Percentiles rank a stretch among this genome's conserved stretches.
Evolutionary conservation across 2,113 vertebrate genomes (phyloP).

Genomic region (Egretta garzetta): DNA sequence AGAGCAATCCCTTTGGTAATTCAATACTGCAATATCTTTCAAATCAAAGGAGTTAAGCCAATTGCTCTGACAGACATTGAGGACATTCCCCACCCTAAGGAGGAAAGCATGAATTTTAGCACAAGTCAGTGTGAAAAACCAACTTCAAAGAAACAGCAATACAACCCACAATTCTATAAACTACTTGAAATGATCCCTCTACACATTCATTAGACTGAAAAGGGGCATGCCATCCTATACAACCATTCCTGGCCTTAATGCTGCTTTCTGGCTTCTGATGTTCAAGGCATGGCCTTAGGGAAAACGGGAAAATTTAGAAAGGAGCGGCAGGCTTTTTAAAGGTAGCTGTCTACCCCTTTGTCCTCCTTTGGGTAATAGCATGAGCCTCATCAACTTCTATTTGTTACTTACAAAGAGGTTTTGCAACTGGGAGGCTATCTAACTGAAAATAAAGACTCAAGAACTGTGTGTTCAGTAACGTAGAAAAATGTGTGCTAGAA

Average conservation of each 20-base stretch:
- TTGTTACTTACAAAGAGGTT: not conserved
- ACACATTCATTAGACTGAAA: slow-evolving; percentile 5
- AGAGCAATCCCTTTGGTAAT: slow-evolving; percentile 38
- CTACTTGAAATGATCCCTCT: slow-evolving; percentile 5
- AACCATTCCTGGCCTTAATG: not conserved
- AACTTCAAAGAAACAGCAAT: slow-evolving; percentile 46
- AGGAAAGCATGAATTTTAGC: slow-evolving; percentile 7
- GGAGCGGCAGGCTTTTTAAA: not conserved
- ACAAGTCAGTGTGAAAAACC: slow-evolving; percentile 45
- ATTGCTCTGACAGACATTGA: slow-evolving; percentile 38
- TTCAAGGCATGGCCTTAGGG: slow-evolving; percentile 38
- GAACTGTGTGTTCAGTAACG: not conserved
- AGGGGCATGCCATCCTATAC: not conserved
- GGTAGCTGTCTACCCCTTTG: not conserved
- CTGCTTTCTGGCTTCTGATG: slow-evolving; percentile 23
- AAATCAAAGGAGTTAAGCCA: slow-evolving; percentile 45
- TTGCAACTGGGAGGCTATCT: not conserved
- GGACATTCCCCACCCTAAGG: not conserved
- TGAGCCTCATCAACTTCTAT: not conserved
- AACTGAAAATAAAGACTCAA: not conserved
- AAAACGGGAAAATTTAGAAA: slow-evolving; percentile 11
- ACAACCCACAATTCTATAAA: slow-evolving; percentile 18
- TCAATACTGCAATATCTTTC: slow-evolving; percentile 21
- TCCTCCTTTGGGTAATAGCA: not conserved
- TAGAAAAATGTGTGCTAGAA: not conserved